Evolutionary conservation across 2,113 vertebrate species (phyloP), one percentile per base, ranked within the genome.

Genomic region (Tachysurus fulvidraco): DNA sequence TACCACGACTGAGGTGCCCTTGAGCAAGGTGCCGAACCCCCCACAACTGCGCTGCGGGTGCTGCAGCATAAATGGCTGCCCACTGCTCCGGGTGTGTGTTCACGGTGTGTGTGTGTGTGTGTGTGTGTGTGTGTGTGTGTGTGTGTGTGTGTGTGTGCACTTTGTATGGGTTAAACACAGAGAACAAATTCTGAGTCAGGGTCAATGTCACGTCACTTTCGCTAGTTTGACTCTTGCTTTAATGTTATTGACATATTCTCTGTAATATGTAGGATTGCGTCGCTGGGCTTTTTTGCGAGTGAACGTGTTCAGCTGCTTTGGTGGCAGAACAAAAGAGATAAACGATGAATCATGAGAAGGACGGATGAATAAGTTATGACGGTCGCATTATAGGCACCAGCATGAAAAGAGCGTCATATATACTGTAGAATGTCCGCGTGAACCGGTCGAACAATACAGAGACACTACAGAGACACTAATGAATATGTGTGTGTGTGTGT

Each of bases 251-350:
- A 69, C 14, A 19, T 30, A 36, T 69, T 89, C 62, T 87, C 69
- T 78, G 36, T 65, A 14, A 55, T 59, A 54, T 76, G 60, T 44
- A 85, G 30, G 52, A 84, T 64, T 83, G 64, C 82, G 17, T 65
- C 30, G 59, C 57, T 30, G 11, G 36, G 71, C 16, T 30, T 81
- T 81, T 81, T 60, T 50, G 9, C 54, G 17, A 28, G 62, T 65
- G 23, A 77, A 65, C 28, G 41, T 7, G 23, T 62, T 50, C 57
- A 46, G 52, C 78, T 88, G 50, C 73, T 84, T 73, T 46, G 25
- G 67, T 78, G 69, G 41, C 64, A 52, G 8, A 83, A 82, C 13
- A 13, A 76, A 36, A 21, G 21, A 10, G 74, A 11, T 74, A 44
- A 71, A 54, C 23, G 54, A 52, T 64, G 28, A 11, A 65, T 69